Conservation (phyloP, 2,113 vertebrate genomes). For the Plotosus lineatus region DNA sequence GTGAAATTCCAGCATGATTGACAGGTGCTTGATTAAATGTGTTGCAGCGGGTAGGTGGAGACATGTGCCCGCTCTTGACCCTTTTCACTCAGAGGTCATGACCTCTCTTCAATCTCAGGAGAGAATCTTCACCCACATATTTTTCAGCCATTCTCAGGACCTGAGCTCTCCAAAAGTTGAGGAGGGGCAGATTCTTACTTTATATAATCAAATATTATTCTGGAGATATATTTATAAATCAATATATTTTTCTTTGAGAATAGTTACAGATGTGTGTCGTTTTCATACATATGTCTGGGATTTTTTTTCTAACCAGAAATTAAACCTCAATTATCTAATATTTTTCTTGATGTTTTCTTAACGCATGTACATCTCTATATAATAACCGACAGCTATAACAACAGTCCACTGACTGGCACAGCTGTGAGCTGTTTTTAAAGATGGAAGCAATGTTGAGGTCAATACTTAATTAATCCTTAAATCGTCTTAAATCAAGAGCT, state of each 20-base stretch:
- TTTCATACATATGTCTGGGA: not conserved
- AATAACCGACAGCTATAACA: not conserved
- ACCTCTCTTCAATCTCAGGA: constrained; percentile 54
- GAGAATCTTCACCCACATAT: constrained; percentile 49
- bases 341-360: too few relatives aligned
- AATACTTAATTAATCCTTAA: constrained; percentile 25
- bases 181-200: not conserved
- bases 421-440: not conserved
- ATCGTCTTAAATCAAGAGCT: constrained; percentile 2
- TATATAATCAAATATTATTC: not conserved
- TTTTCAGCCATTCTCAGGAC: not conserved
- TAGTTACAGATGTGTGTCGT: not conserved
- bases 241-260: not conserved
- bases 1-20: constrained; percentile 37
- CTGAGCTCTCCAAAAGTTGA: not conserved
- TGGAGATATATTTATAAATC: not conserved
- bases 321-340: not conserved
- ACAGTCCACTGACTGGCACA: not conserved
- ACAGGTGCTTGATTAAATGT: constrained; percentile 65
- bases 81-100: constrained; percentile 48
- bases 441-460: not conserved
- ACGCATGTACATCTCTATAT: not conserved
- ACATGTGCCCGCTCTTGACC: constrained; percentile 58
- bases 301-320: not conserved
- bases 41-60: constrained; percentile 55